Percentiles rank a stretch among this genome's conserved stretches.
These are phyloP conservation scores for Drosophila subpulchrella DNA, from an alignment of 1,140 invertebrate species.

Conservation along the genomic window DNA sequence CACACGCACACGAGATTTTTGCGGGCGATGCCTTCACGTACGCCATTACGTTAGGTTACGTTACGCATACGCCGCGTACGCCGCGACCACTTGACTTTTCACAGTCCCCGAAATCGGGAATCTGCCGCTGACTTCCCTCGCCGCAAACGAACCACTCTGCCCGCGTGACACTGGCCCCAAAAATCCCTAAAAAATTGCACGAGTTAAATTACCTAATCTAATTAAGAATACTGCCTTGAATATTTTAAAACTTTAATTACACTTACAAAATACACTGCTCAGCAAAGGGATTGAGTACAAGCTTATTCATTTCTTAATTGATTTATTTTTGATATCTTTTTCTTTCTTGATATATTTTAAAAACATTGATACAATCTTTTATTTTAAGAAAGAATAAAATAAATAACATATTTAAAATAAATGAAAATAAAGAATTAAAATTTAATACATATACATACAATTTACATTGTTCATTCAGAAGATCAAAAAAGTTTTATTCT, in stretches of 20 bases:
- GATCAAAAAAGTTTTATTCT: no score
- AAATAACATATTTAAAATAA: no score
- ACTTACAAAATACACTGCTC: no score
- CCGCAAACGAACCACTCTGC: not conserved
- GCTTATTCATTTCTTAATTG: no score
- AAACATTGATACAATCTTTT: not conserved
- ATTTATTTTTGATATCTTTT: no score
- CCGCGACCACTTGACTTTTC: constrained; percentile 66
- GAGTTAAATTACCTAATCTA: not conserved
- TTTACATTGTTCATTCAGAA: no score
- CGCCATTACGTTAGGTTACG: constrained; percentile 54
- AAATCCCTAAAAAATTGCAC: not conserved
- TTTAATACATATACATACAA: no score
- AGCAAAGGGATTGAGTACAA: no score
- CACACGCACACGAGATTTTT: constrained; percentile 8
- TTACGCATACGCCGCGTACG: constrained; percentile 56
- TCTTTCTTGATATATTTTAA: not conserved
- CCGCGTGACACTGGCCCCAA: not conserved
- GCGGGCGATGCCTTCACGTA: constrained; percentile 51
- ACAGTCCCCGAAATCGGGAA: constrained; percentile 20
- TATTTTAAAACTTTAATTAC: no score
- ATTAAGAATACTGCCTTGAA: not conserved
- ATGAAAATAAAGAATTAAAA: no score
- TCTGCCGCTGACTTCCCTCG: not conserved
- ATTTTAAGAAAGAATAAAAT: no score